Evolutionary conservation across 2,797 vertebrate species (phyloP), one percentile per base, ranked within the genome.

Genomic region (Poecile montanus): DNA sequence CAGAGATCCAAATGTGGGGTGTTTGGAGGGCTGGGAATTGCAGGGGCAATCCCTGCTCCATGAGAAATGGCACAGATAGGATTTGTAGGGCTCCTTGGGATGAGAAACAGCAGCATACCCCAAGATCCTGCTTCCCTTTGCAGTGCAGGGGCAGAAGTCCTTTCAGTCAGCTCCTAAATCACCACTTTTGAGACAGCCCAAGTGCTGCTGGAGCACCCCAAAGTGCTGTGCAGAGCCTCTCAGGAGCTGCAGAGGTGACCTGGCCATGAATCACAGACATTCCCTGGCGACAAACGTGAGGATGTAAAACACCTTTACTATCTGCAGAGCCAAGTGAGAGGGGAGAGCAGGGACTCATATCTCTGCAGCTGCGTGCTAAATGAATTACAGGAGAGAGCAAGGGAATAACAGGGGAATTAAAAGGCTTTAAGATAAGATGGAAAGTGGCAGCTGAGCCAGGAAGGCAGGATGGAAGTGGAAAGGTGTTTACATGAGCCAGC

Each of bases 371-470:
- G 96, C 76, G 47, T 6, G 7, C 53, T 77, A 53, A 93, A 89
- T 86, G 96, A 96, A 84, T 88, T 92, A 95, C 79, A 85, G 82
- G 54, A 72, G 56, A 96, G 73, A 87, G 70, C 38, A 50, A 88
- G 66, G 93, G 89, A 96, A 92, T 88, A 75, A 80, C 66, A 42
- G 9, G 47, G 47, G 71, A 96, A 96, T 95, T 79, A 91, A 94
- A 95, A 86, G 67, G 66, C 47, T 92, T 95, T 84, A 45, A 88
- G 61, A 81, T 92, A 77, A 95, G 92, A 79, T 58, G 88, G 84
- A 76, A 83, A 89, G 48, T 29, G 48, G 81, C 79, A 85, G 53
- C 34, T 66, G 56, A 91, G 61, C 62, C 90, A 95, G 91, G 58
- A 91, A 88, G 91, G 83, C 63, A 65, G 42, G 57, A 57, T 71